These are phyloP conservation scores for Chitala chitala DNA, from an alignment of 2,113 vertebrate genomes.

Conservation along the genomic window DNA sequence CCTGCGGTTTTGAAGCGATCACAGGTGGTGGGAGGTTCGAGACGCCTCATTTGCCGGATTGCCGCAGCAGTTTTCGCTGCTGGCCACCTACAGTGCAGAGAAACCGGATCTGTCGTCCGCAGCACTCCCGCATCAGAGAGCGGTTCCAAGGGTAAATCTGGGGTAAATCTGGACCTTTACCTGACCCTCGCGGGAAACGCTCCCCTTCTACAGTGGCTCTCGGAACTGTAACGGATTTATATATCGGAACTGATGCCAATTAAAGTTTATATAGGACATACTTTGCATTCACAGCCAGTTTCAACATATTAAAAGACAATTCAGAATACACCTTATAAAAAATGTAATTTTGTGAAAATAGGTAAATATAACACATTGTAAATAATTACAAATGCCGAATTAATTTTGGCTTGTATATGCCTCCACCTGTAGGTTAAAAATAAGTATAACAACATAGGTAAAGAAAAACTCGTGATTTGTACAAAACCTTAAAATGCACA, in stretches of 20 bases:
- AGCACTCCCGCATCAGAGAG: background rate
- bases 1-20: constrained; percentile 23
- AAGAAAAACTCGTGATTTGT: background rate
- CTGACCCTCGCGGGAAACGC: background rate
- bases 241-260: background rate
- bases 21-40: constrained; percentile 25
- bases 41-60: constrained; percentile 22
- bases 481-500: background rate
- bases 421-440: background rate
- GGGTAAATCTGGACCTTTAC: background rate
- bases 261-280: too few species aligned
- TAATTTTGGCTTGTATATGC: constrained; percentile 1
- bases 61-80: constrained; percentile 20
- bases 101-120: background rate
- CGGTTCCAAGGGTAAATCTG: background rate
- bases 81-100: constrained; percentile 20
- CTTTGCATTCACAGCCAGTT: too few species aligned
- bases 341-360: background rate
- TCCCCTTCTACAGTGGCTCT: background rate
- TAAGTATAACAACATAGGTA: background rate
- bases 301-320: too few species aligned
- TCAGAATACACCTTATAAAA: too few species aligned
- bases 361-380: background rate
- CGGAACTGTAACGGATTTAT: background rate
- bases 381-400: too few species aligned